phyloP scores from a whole-genome alignment of 2,113 vertebrate species.

The Cromileptes altivelis region DNA sequence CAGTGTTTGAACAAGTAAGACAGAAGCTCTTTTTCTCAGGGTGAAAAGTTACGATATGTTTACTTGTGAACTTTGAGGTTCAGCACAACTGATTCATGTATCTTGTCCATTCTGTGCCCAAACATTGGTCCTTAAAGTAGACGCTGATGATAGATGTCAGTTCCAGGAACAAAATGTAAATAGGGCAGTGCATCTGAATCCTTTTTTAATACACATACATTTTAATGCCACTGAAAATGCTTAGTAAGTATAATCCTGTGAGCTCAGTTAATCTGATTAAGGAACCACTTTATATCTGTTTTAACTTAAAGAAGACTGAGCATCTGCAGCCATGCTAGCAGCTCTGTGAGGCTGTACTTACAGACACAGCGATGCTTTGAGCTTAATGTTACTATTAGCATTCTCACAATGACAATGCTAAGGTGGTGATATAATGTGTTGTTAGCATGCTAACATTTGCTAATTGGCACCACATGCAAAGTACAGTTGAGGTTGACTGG shows the following conservation, averaged over 20 bases:
- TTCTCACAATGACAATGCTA: too few species aligned
- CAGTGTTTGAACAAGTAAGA: constrained; percentile 16
- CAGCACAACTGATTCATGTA: not conserved
- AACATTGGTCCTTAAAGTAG: not conserved
- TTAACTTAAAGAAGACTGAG: not conserved
- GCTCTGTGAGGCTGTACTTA: too few species aligned
- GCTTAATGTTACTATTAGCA: not conserved
- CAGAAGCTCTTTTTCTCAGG: constrained; percentile 23
- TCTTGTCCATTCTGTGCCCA: not conserved
- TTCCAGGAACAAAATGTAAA: not conserved
- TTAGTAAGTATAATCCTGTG: not conserved
- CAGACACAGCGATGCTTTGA: not conserved
- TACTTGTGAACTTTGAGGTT: not conserved
- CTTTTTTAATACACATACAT: not conserved
- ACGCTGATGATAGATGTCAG: not conserved
- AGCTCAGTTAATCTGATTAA: not conserved
- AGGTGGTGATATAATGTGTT: too few species aligned
- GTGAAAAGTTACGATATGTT: not conserved
- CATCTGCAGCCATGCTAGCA: not conserved
- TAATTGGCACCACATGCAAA: too few species aligned
- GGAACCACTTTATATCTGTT: not conserved
- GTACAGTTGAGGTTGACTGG: too few species aligned
- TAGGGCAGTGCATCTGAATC: not conserved
- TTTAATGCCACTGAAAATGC: not conserved
- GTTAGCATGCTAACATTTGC: too few species aligned